phyloP scores from a whole-genome alignment of 2,888 invertebrate genomes.

The Octonoba sinensis region DNA sequence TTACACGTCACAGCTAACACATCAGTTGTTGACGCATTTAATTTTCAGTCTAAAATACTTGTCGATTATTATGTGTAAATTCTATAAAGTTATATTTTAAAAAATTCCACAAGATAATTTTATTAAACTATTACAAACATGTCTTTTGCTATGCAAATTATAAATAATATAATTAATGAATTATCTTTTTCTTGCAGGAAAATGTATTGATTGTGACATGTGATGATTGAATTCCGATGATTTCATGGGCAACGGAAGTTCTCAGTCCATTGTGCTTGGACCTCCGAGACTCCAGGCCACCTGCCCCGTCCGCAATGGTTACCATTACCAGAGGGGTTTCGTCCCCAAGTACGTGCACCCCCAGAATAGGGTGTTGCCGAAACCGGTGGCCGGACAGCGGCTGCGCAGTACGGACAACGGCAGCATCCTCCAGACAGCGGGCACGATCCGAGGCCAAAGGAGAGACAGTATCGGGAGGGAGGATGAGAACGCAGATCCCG shows the following conservation, averaged over 20 bases:
- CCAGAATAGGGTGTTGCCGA: constrained; percentile 51
- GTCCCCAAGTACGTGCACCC: constrained; percentile 51
- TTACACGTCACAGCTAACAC: no score
- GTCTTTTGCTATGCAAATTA: no score
- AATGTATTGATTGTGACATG: neutral
- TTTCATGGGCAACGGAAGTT: constrained; percentile 59
- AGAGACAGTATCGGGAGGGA: constrained; percentile 9
- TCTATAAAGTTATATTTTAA: no score
- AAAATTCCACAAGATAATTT: no score
- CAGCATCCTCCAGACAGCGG: constrained; percentile 44
- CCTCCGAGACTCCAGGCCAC: constrained; percentile 21
- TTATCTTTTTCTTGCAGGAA: neutral
- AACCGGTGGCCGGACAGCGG: constrained; percentile 41
- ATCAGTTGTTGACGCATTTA: no score
- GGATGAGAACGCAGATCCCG: constrained; percentile 18
- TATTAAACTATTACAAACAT: no score
- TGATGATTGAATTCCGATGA: constrained; percentile 7
- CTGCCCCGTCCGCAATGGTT: constrained; percentile 1
- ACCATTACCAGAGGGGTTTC: neutral
- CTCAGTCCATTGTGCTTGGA: constrained; percentile 49
- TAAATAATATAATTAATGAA: neutral
- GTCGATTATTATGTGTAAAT: no score
- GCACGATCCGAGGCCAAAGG: constrained; percentile 43
- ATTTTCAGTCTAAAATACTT: no score
- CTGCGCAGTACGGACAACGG: constrained; percentile 59